These are phyloP conservation scores for Tubulanus polymorphus DNA, from an alignment of 2,888 invertebrate species.

Conservation along the genomic window DNA sequence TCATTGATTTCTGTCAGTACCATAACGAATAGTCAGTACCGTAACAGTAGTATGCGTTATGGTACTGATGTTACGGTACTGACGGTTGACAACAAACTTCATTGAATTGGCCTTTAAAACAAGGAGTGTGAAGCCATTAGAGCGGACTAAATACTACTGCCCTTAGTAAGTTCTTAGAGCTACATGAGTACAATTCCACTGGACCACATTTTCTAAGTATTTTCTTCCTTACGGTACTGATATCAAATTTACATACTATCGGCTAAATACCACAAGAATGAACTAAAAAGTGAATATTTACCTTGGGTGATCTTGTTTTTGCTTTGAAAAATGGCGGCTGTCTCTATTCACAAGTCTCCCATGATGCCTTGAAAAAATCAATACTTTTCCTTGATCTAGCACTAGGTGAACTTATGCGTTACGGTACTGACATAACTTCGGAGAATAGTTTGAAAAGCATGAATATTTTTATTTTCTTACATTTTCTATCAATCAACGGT, in stretches of 20 bases:
- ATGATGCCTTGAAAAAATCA: too few species aligned
- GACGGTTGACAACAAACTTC: background rate
- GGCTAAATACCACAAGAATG: background rate
- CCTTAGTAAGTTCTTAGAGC: too few species aligned
- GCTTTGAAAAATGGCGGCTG: background rate
- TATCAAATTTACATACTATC: background rate
- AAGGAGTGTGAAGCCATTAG: too few species aligned
- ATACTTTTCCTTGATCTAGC: too few species aligned
- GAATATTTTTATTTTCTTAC: too few species aligned
- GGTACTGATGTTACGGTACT: background rate
- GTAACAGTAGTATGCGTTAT: background rate
- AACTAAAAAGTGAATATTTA: background rate
- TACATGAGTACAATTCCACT: background rate
- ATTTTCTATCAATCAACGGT: too few species aligned
- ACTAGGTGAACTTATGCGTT: background rate
- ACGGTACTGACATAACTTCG: background rate
- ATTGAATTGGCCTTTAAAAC: background rate
- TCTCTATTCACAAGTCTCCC: too few species aligned
- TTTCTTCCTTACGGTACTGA: background rate
- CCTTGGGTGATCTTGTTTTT: background rate
- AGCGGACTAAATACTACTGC: too few species aligned
- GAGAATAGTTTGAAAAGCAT: too few species aligned
- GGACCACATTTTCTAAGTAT: background rate
- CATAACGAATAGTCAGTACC: background rate
- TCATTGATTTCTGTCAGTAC: background rate